Evolutionary conservation across 2,113 vertebrate species (phyloP), one percentile per base, ranked within the genome.

Genomic region (Corythoichthys intestinalis): DNA sequence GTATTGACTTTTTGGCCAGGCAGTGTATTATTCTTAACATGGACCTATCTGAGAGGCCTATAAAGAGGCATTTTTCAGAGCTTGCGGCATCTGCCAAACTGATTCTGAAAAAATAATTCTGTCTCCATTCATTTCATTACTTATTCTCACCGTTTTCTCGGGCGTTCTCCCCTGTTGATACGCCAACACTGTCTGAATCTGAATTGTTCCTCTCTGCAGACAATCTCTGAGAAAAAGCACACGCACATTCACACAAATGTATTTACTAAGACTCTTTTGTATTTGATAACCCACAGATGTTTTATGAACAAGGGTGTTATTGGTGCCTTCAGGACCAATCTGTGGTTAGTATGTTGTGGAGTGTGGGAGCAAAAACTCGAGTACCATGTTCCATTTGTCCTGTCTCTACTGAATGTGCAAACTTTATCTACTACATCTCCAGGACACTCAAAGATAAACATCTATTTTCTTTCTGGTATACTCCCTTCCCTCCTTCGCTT

Each of bases 171-270:
- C 88, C 91, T 1, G 90, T 77, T 0, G 90, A 83, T 65, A 89
- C 68, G 2, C 85, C 92, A 73, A 93, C 75, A 0, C 95, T 94
- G 87, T 98, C 95, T 0, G 95, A 96, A 77, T 98, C 96, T 0
- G 96, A 98, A 9, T 94, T 92, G 87, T 94, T 94, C 82, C 94
- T 96, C 78, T 98, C 96, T 65, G 92, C 91, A 1, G 93, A 94
- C 64, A 95, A 82, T 65, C 92, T 92, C 97, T 99, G 93, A 52
- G 11, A 67, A 0, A 6, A 37, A 71, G 74, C 46, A 65, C 59
- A 61, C 67, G 56, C 44, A 68, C 20, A 65, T 34, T 10, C 53
- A 83, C 5, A 78, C 12, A 72, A 70, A 75, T 59, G 61, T 28
- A 60, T 65, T 63, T 12, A 34, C 41, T 47, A 11, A 47, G n/a